phyloP scores from a whole-genome alignment of 2,797 vertebrate species.

The Mormyrus proboscirostris region DNA sequence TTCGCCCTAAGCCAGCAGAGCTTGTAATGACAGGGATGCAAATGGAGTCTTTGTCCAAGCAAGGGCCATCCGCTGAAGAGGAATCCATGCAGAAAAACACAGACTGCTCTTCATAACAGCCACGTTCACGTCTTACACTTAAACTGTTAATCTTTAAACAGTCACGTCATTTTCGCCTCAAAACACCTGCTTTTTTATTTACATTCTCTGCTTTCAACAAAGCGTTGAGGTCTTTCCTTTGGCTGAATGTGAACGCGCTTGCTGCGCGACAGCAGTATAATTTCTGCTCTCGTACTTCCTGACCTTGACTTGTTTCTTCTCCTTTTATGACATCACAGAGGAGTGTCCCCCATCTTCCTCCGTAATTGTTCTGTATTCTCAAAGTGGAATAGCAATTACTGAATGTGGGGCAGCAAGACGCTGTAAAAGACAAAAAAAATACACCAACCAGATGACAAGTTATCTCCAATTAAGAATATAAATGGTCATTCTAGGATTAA shows the following conservation, averaged over 20 bases:
- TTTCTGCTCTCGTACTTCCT: neutral
- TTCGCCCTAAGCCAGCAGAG: neutral
- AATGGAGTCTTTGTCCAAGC: neutral
- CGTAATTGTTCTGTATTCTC: slow-evolving; percentile 15
- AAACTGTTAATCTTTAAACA: neutral
- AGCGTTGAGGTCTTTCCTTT: neutral
- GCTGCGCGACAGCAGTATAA: neutral
- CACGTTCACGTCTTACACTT: neutral
- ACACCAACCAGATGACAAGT: neutral
- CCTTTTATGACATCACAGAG: slow-evolving; percentile 13
- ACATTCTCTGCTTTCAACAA: neutral
- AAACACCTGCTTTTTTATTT: neutral
- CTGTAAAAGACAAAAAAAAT: neutral
- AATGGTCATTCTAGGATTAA: neutral
- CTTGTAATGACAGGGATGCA: neutral
- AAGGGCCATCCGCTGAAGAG: neutral
- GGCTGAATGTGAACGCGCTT: neutral
- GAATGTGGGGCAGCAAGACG: slow-evolving; percentile 1
- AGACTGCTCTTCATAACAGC: neutral
- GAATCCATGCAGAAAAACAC: neutral
- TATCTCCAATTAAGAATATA: neutral
- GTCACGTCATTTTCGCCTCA: neutral
- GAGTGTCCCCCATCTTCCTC: neutral
- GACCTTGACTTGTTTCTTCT: slow-evolving; percentile 6
- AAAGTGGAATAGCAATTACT: slow-evolving; percentile 19